These are phyloP conservation scores for Macrosiphum euphorbiae DNA, from an alignment of 2,888 invertebrate genomes.

Conservation along the genomic window DNA sequence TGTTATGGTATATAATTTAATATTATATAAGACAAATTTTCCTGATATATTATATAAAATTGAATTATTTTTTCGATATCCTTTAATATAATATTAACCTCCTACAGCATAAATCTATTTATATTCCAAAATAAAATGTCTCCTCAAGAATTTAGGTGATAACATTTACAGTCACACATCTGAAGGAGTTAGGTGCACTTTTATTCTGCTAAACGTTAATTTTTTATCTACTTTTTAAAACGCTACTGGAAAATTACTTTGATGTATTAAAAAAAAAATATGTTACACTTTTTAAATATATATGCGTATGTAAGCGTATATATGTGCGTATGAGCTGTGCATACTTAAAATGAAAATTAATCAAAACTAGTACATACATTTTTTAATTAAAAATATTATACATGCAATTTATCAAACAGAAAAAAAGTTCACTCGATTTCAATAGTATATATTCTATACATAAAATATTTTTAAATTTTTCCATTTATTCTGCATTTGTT, in stretches of 20 bases:
- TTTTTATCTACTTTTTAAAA: not conserved
- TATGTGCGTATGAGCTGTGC: no score
- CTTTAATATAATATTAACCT: not conserved
- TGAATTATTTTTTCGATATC: slow-evolving; percentile 7
- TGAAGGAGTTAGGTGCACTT: not conserved
- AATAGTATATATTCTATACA: not conserved
- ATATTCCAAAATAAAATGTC: slow-evolving; percentile 1
- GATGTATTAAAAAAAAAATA: not conserved
- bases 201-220: not conserved
- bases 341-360: not conserved
- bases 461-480: not conserved
- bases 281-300: not conserved
- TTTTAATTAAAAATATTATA: not conserved
- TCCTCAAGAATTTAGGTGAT: not conserved
- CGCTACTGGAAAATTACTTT: not conserved
- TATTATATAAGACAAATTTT: not conserved
- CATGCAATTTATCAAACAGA: not conserved
- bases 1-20: not conserved
- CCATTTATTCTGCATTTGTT: not conserved
- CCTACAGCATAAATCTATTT: not conserved
- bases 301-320: no score
- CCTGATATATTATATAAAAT: not conserved
- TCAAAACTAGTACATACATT: not conserved
- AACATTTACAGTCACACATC: not conserved
- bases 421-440: not conserved